These are phyloP conservation scores for Trichechus manatus DNA, from an alignment of 2,113 vertebrate genomes.

Conservation along the genomic window DNA sequence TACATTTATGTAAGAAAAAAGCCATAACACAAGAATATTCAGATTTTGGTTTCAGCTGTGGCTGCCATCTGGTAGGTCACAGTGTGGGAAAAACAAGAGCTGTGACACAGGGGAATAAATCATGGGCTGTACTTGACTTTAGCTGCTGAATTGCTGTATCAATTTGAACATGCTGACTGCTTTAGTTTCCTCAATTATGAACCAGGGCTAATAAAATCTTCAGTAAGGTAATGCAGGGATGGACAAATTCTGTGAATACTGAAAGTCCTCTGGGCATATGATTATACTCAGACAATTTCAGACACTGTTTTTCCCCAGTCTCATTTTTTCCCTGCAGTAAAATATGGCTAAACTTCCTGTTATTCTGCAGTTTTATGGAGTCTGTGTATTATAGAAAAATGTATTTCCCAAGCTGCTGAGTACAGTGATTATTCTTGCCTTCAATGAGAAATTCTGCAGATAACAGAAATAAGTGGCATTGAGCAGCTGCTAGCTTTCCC, in stretches of 20 bases:
- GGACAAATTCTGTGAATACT: rapidly evolving
- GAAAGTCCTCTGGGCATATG: neutral
- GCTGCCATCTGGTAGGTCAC: conserved; percentile 35
- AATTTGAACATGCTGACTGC: neutral
- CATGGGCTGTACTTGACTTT: neutral
- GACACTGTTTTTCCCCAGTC: neutral
- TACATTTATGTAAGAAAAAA: neutral
- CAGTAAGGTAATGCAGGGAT: neutral
- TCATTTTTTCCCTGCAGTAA: neutral
- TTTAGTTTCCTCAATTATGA: conserved; percentile 36
- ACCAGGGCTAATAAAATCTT: conserved; percentile 27
- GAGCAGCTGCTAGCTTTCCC: conserved; percentile 73
- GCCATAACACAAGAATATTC: neutral
- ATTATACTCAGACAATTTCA: neutral
- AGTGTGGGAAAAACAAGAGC: conserved; percentile 48
- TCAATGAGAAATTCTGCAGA: conserved; percentile 79
- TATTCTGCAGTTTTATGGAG: conserved; percentile 23
- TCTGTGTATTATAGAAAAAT: conserved; percentile 54
- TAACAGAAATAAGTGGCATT: conserved; percentile 81
- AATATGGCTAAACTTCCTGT: conserved; percentile 19
- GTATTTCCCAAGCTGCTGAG: conserved; percentile 72
- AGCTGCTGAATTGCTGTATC: neutral
- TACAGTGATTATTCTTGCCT: conserved; percentile 71
- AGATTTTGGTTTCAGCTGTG: neutral
- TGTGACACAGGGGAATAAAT: neutral